Conservation (phyloP, 2,797 vertebrate species). For the Mormyrus hasselquistii region DNA sequence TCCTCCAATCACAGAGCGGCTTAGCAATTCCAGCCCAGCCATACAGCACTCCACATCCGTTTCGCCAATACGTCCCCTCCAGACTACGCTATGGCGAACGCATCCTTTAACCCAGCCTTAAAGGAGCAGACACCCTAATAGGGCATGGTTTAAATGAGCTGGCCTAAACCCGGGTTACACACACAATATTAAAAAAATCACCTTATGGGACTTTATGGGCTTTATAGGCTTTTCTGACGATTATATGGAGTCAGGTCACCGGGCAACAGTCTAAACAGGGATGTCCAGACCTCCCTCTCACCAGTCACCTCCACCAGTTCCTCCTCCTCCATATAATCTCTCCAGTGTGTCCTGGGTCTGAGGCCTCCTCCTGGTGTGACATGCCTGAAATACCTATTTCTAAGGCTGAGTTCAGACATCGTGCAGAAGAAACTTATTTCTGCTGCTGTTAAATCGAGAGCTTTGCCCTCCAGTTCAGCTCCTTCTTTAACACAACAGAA, state of each 20-base stretch:
- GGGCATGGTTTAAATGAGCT: too few species aligned
- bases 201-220: too few species aligned
- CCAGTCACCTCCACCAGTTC: neutral
- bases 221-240: neutral
- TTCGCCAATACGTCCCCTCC: too few species aligned
- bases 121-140: too few species aligned
- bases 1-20: too few species aligned
- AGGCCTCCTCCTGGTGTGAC: neutral
- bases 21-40: too few species aligned
- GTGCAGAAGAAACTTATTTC: neutral
- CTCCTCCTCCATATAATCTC: neutral
- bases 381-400: neutral
- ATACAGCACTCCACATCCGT: too few species aligned
- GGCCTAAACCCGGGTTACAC: too few species aligned
- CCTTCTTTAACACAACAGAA: neutral
- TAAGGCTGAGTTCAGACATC: neutral
- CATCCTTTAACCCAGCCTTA: too few species aligned
- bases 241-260: neutral
- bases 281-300: neutral
- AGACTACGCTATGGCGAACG: too few species aligned
- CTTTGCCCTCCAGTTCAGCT: neutral
- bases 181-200: too few species aligned
- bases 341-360: neutral
- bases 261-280: neutral
- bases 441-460: neutral